Evolutionary conservation across 2,797 vertebrate species (phyloP), one percentile per base, ranked within the genome.

Genomic region (Danio albolineatus): DNA sequence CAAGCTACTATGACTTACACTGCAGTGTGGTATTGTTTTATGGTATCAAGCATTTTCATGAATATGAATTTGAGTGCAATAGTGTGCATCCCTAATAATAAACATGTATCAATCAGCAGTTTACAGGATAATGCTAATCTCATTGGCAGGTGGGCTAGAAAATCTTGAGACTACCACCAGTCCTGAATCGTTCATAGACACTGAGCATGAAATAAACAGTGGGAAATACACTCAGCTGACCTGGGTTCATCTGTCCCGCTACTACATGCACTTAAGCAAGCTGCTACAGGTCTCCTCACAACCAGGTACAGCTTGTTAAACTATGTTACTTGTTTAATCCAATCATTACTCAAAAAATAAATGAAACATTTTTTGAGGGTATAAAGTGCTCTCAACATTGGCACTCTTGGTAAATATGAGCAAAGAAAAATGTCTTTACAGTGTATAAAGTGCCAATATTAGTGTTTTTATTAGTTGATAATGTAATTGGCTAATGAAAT

Each of bases 221-320:
- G 51, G 84, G 53, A 81, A 80, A 46, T 46, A 89, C 43, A 12
- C 62, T 62, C 49, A 82, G 65, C 77, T 92, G 79, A 94, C 94
- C 16, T 96, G 95, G 94, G 28, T 90, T 75, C 94, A 94, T 66
- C 80, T 96, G 54, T 83, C 93, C 44, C 92, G 86, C 41, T 96
- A 96, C 85, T 89, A 94, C 69, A 89, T 86, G 73, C 90, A 92
- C 74, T 87, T 96, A 73, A 89, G 90, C 79, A 93, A 92, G 77
- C 88, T 95, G 66, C 90, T 90, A 54, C 92, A 89, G 76, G 83
- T 89, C 87, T 91, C 84, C 54, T 86, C 88, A 38, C 62, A 89
- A 3, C 80, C 89, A 81, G 93, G 95, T 88, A 74, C 41, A 17
- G 19, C 53, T 69, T 2, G 36, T 10, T 38, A 61, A 8, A 38